phyloP scores from a whole-genome alignment of 2,888 invertebrate genomes.

The Bombylius major region DNA sequence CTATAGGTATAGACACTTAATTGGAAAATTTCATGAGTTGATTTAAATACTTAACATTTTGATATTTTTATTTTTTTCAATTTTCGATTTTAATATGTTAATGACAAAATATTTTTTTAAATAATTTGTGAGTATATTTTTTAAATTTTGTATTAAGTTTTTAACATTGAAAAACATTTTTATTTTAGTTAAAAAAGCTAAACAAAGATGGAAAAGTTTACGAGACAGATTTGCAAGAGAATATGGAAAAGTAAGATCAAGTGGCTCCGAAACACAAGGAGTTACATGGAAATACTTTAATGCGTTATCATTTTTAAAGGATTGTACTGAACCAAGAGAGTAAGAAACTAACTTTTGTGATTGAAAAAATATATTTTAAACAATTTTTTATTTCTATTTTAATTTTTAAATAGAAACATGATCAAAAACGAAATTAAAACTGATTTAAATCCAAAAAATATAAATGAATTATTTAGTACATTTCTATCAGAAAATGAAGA shows the following conservation, averaged over 20 bases:
- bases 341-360: neutral
- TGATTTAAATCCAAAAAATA: neutral
- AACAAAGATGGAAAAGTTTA: conserved; percentile 23
- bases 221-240: conserved; percentile 28
- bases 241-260: conserved; percentile 23
- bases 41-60: no score
- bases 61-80: no score
- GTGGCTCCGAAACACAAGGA: conserved; percentile 18
- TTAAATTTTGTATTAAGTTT: no score
- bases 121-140: no score
- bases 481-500: neutral
- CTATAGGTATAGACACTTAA: no score
- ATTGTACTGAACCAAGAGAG: neutral
- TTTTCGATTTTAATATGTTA: no score
- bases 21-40: no score
- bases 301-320: conserved; percentile 22
- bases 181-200: neutral
- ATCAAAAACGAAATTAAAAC: neutral
- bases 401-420: neutral
- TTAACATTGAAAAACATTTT: no score
- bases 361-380: neutral
- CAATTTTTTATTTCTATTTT: neutral
- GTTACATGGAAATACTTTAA: conserved; percentile 25
- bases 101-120: no score
- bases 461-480: neutral